Base-by-base conservation (phyloP, 2,113 vertebrate species). In the Takifugu flavidus region DNA sequence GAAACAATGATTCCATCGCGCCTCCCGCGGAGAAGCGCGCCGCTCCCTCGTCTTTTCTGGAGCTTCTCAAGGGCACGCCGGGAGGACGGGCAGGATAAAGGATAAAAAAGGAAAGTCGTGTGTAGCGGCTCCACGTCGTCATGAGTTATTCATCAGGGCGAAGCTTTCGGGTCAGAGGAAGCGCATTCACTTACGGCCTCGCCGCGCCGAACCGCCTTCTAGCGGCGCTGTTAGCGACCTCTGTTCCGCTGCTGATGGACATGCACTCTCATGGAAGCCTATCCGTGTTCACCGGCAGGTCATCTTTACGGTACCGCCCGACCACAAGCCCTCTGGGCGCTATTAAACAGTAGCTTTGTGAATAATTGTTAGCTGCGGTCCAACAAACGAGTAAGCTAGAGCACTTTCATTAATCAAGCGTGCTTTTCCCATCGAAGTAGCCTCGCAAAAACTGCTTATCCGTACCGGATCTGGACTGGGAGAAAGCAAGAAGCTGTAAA, bases 81-180 rank as follows among this genome's bases (percentile, higher is more conserved):
- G 14, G 52, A 71, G 72, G 67, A 82, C 72, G 62, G 74, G 49
- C 50, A 63, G 62, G 69, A 80, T 71, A 58, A 78, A 72, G 82
- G 72, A 83, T 75, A 73, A 74, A 84, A 83, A 56, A 63, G 74
- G 63, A 82, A 67, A 42, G 47, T n/a, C 15, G 20, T 51, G 56
- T 43, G 49, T 4, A 20, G 42, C 56, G 59, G 51, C 26, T 15
- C 28, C 49, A 50, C 68, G 56, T 74, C 76, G 74, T 78, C 82
- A 88, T 88, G 85, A 80, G 86, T 89, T 83, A 90, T 90, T 90
- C 84, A 90, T 67, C 56, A 57, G 51, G 65, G 56, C 56, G 53
- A 71, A 62, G 75, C 74, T 75, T 84, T 79, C 58, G 61, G 82
- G 83, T 88, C 80, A 84, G 80, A 80, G 74, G 59, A 69, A 82